A percentile compares a stretch with the other conserved stretches of the same genome.
These are phyloP conservation scores for Harpagus bidentatus DNA, from an alignment of 2,113 vertebrate genomes.

Conservation along the genomic window DNA sequence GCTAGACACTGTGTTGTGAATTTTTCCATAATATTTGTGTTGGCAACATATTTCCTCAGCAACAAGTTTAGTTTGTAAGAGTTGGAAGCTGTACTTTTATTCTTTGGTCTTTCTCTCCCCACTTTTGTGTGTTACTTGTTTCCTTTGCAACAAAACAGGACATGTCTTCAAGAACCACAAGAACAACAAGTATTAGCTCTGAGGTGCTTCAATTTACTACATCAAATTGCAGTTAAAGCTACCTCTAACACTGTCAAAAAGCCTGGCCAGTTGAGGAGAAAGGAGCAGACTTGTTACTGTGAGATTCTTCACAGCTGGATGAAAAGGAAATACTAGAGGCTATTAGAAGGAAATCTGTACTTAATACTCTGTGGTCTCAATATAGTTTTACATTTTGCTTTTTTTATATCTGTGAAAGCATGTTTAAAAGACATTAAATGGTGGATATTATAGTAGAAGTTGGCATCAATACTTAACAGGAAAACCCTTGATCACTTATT, in stretches of 20 bases:
- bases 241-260: background rate
- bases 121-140: background rate
- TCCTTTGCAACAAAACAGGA: background rate
- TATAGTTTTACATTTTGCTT: background rate
- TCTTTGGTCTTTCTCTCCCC: background rate
- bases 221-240: background rate
- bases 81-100: rapidly evolving
- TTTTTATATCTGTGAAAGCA: background rate
- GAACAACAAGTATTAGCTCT: background rate
- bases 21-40: background rate
- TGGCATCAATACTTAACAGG: background rate
- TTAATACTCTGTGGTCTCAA: background rate
- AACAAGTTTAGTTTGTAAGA: background rate
- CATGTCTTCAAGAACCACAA: background rate
- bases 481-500: background rate
- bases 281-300: background rate
- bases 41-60: rapidly evolving
- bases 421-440: background rate
- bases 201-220: background rate
- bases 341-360: background rate
- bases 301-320: background rate
- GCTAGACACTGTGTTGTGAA: rapidly evolving
- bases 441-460: background rate
- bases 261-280: background rate
- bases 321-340: background rate